Evolutionary conservation across 2,113 vertebrate species (phyloP).

Genomic region (Eonycteris spelaea): DNA sequence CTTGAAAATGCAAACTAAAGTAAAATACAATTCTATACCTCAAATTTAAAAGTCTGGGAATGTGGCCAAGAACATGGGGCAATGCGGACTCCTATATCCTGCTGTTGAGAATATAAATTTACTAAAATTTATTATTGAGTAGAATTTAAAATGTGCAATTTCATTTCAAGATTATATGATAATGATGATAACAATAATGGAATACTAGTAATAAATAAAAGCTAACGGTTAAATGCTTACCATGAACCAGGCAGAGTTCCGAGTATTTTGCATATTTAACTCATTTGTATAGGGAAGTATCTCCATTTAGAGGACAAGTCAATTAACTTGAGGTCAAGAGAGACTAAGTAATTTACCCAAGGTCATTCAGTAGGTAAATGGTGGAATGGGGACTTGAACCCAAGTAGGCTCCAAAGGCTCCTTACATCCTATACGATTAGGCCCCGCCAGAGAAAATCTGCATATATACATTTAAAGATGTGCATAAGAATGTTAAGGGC

Average conservation of each 20-base stretch:
- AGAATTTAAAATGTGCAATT: neutral
- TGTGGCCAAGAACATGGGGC: neutral
- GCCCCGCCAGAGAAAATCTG: neutral
- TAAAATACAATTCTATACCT: neutral
- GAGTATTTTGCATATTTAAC: neutral
- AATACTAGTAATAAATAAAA: neutral
- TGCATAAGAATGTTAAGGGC: no score
- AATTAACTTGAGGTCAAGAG: neutral
- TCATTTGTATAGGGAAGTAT: neutral
- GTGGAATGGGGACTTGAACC: neutral
- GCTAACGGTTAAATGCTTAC: neutral
- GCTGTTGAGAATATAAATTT: neutral
- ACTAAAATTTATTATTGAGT: neutral
- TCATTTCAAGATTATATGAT: neutral
- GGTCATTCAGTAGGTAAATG: no score
- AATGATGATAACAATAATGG: neutral
- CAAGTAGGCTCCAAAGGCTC: neutral
- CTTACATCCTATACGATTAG: neutral
- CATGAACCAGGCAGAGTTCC: neutral
- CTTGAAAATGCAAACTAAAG: neutral
- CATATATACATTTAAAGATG: no score
- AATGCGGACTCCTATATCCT: neutral
- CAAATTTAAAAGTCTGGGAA: neutral
- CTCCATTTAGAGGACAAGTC: neutral
- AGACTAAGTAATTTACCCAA: neutral